Conservation (phyloP, 2,113 vertebrate genomes). For the Electrona antarctica region DNA sequence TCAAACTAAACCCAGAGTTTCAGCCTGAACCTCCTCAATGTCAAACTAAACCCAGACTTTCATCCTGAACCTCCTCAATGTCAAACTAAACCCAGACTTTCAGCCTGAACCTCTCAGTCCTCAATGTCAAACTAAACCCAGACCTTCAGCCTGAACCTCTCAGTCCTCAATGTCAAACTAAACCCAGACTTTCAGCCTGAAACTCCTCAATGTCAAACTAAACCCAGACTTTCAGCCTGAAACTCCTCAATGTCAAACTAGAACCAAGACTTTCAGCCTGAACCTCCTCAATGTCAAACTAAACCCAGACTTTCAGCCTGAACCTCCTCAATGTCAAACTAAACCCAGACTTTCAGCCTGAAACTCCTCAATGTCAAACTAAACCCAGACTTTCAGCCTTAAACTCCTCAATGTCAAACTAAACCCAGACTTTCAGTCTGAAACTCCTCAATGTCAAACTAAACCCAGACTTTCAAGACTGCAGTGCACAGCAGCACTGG, state of each 20-base stretch:
- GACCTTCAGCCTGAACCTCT: constrained; percentile 4
- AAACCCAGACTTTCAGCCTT: constrained; percentile 19
- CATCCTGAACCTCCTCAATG: background rate
- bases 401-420: constrained; percentile 6
- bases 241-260: constrained; percentile 5
- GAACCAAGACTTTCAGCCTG: constrained; percentile 5
- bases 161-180: constrained; percentile 11
- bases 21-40: background rate
- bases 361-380: too few species aligned
- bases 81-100: constrained; percentile 9
- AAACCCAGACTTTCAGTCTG: constrained; percentile 7
- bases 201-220: too few species aligned
- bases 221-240: constrained; percentile 20
- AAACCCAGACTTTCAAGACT: constrained; percentile 20
- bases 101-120: constrained; percentile 7
- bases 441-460: background rate
- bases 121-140: constrained; percentile 4
- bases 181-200: too few species aligned
- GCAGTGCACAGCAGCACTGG: constrained; percentile 3
- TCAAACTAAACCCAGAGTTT: constrained; percentile 12
- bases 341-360: too few species aligned
- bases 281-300: background rate
- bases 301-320: constrained; percentile 2
- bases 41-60: constrained; percentile 9
- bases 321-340: constrained; percentile 9